Percentiles rank a stretch among this genome's conserved stretches.
phyloP scores from a whole-genome alignment of 1,140 invertebrate species.

The Cyphomyrmex costatus region DNA sequence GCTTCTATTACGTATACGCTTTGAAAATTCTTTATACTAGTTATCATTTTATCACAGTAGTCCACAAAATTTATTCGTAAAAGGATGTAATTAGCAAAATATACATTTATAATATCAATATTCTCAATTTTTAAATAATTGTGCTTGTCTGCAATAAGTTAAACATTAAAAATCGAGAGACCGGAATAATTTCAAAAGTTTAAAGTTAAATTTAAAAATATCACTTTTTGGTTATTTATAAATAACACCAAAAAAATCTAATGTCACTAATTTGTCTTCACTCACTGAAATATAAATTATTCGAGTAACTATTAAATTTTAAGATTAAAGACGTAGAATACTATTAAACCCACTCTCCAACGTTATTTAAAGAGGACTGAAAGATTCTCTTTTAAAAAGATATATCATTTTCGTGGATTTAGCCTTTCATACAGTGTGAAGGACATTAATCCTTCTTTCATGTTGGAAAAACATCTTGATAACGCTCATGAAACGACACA shows the following conservation, averaged over 20 bases:
- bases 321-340: background rate
- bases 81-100: conserved; percentile 16
- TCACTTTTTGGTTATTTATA: background rate
- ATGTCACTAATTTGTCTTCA: background rate
- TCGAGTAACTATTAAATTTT: background rate
- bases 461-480: conserved; percentile 60
- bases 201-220: background rate
- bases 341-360: conserved; percentile 10
- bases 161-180: background rate
- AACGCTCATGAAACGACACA: conserved; percentile 40
- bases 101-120: background rate
- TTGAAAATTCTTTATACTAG: background rate
- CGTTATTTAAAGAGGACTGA: conserved; percentile 22
- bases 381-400: conserved; percentile 13
- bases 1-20: background rate
- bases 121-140: background rate
- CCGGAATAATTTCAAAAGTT: background rate
- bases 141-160: background rate
- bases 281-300: background rate
- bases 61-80: background rate
- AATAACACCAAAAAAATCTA: background rate
- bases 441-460: conserved; percentile 53
- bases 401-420: conserved; percentile 21
- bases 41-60: background rate
- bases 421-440: conserved; percentile 38